Evolutionary conservation across 2,113 vertebrate species (phyloP), one percentile per base, ranked within the genome.

Genomic region (Sander vitreus): DNA sequence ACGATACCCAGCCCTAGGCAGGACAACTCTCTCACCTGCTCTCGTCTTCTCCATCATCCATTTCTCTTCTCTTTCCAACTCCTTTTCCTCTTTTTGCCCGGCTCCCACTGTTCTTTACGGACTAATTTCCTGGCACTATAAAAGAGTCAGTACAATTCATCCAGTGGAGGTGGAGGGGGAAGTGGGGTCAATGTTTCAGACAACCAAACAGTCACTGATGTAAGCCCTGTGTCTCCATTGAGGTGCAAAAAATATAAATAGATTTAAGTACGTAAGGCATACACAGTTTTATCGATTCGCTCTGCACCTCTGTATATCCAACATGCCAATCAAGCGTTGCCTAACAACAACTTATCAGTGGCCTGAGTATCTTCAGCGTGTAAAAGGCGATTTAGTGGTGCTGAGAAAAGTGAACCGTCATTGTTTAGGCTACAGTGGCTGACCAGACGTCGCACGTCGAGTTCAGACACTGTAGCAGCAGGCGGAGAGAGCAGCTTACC

Each of bases 41-140:
- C 48, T 78, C 73, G 60, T 77, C 66, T 62, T 74, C 70, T 60
- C 25, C 74, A 48, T 87, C 83, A 67, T 70, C 76, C 69, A 73
- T 81, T 27, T 27, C 27, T 27, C 27, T 27, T 62, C n/a, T 65
- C 54, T 63, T 13, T 66, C 51, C 57, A 36, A 7, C 53, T 68
- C 73, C 69, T 27, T 27, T 27, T 27, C 30, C 53, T 72, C 59
- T 57, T 55, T 58, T 55, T 25, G 6, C 57, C 60, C 71, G 39
- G 39, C 53, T 19, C 45, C 69, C 16, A 16, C 55, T 71, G 62
- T 74, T 80, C 78, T 69, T 71, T 64, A 67, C 67, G 2, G 0
- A 55, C 47, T 73, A 15, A 54, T 86, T 69, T 73, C 48, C 65
- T 81, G 87, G 71, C 30, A 13, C 54, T 62, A 51, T 73, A 18